phyloP scores from a whole-genome alignment of 2,113 vertebrate genomes.

The Haemorhous mexicanus region DNA sequence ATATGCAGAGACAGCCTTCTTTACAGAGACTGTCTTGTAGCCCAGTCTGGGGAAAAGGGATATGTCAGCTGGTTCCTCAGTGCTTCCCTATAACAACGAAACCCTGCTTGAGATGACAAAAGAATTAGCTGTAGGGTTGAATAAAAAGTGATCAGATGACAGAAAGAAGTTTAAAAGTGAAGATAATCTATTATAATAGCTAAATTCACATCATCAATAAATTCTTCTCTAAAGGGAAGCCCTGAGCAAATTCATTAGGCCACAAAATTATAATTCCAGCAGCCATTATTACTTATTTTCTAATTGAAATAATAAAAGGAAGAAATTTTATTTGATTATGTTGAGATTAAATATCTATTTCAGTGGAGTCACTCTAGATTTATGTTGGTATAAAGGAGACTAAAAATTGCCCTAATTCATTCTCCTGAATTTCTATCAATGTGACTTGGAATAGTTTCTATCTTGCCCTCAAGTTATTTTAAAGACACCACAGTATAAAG shows the following conservation, averaged over 20 bases:
- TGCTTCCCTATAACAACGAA: background rate
- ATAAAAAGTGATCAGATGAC: background rate
- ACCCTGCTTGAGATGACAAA: background rate
- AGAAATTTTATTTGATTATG: background rate
- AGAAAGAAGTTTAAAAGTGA: background rate
- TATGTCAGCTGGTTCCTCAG: background rate
- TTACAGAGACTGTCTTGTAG: background rate
- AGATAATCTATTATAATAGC: background rate
- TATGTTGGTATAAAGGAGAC: background rate
- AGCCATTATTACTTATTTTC: background rate
- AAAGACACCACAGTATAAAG: background rate
- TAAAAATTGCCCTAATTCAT: background rate
- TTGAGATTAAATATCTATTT: background rate
- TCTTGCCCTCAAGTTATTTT: background rate
- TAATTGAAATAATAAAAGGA: background rate
- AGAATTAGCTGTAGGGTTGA: background rate
- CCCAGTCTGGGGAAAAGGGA: background rate
- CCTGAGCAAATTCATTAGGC: background rate
- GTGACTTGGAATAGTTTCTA: background rate
- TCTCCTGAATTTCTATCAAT: background rate
- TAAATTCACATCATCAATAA: background rate
- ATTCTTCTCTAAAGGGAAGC: background rate
- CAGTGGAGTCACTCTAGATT: background rate
- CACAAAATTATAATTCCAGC: background rate
- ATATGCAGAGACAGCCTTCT: background rate